These are phyloP conservation scores for Drosophila chauvacae DNA, from an alignment of 1,140 invertebrate genomes.

Conservation along the genomic window DNA sequence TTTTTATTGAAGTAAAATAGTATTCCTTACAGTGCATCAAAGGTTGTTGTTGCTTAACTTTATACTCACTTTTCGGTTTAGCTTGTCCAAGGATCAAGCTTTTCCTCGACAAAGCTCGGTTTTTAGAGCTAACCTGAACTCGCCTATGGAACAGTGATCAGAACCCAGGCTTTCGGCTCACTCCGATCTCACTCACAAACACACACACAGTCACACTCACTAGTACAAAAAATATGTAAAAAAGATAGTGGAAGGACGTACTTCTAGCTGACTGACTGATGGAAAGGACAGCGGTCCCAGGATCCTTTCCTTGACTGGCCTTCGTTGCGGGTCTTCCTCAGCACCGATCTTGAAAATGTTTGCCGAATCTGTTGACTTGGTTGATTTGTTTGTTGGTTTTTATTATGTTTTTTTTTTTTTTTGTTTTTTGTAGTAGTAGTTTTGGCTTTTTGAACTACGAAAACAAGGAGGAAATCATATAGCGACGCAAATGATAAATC, in stretches of 20 bases:
- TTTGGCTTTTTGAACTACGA: slow-evolving; percentile 71
- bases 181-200: slow-evolving; percentile 11
- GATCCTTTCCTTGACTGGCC: slow-evolving; percentile 21
- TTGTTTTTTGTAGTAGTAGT: slow-evolving; percentile 21
- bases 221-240: slow-evolving; percentile 26
- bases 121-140: not conserved
- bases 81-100: not conserved
- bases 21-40: slow-evolving; percentile 1
- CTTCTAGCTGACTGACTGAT: slow-evolving; percentile 48
- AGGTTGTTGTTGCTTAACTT: too few relatives aligned
- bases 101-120: not conserved
- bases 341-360: slow-evolving; percentile 12
- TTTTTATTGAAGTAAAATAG: not conserved
- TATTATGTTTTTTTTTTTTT: slow-evolving; percentile 5
- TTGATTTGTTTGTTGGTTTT: slow-evolving; percentile 14
- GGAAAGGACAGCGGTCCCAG: slow-evolving; percentile 23
- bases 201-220: slow-evolving; percentile 7
- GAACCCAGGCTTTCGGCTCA: too few relatives aligned
- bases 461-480: slow-evolving; percentile 84
- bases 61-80: slow-evolving; percentile 13
- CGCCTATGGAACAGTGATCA: not conserved
- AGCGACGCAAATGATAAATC: slow-evolving; percentile 85
- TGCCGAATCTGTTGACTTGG: not conserved
- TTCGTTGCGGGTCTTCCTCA: not conserved
- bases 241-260: slow-evolving; percentile 26